Percentiles rank a stretch among this genome's conserved stretches.
Evolutionary conservation across 2,888 invertebrate genomes (phyloP).

Genomic region (Argynnis bischoffii): DNA sequence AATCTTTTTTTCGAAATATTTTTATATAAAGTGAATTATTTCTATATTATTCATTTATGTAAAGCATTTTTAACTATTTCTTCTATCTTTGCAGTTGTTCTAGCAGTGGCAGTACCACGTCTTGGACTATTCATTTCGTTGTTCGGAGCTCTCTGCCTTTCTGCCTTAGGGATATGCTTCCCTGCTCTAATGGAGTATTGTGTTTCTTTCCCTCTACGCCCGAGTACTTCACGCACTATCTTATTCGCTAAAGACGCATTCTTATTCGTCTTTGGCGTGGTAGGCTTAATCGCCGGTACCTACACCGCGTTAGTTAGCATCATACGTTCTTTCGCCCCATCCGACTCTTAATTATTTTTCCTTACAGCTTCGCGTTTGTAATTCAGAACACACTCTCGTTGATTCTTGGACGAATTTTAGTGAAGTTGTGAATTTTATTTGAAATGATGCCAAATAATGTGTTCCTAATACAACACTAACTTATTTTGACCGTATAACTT

Average conservation of each 20-base stretch:
- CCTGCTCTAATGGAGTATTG: constrained; percentile 85
- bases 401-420: background rate
- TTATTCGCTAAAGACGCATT: constrained; percentile 74
- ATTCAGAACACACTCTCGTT: constrained; percentile 5
- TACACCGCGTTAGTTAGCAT: constrained; percentile 84
- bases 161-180: constrained; percentile 93
- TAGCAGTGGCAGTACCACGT: constrained; percentile 90
- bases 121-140: constrained; percentile 90
- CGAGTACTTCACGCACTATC: constrained; percentile 60
- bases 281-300: constrained; percentile 86
- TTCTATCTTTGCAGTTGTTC: constrained; percentile 82
- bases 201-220: constrained; percentile 80
- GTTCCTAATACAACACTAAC: constrained; percentile 4
- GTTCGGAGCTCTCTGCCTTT: constrained; percentile 93
- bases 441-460: constrained; percentile 10
- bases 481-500: background rate
- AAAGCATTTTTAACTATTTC: no score
- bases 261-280: constrained; percentile 82
- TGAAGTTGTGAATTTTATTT: background rate
- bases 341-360: background rate
- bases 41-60: no score
- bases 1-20: no score
- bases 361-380: background rate
- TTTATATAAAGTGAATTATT: no score
- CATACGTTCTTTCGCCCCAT: constrained; percentile 59